phyloP scores from a whole-genome alignment of 64 coral and sea anemone species.

The Porites lutea region DNA sequence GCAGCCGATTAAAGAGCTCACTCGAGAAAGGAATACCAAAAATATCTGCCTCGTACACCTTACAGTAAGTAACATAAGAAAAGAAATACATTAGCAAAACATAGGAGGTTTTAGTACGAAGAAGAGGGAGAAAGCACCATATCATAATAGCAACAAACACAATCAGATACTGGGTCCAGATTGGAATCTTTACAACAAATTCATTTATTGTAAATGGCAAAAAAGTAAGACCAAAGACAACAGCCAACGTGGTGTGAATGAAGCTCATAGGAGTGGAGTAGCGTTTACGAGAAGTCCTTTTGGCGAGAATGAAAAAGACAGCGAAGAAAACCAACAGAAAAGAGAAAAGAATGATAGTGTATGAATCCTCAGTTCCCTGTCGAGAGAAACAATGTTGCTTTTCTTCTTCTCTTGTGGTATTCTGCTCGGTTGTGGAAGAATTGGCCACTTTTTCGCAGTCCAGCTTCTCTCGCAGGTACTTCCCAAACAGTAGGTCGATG shows the following conservation, averaged over 20 bases:
- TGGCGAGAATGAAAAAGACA: not conserved
- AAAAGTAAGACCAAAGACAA: slow-evolving; percentile 18
- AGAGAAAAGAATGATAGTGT: not conserved
- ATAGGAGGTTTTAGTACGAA: slow-evolving; percentile 47
- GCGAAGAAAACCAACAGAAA: not conserved
- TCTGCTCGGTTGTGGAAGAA: too few species aligned
- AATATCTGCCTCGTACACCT: not conserved
- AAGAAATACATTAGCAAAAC: slow-evolving; percentile 51
- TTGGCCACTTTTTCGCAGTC: slow-evolving; percentile 36
- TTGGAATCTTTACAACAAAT: slow-evolving; percentile 43
- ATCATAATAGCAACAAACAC: slow-evolving; percentile 58
- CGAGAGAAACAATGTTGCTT: not conserved
- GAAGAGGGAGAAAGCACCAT: slow-evolving; percentile 66
- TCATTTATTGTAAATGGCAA: slow-evolving; percentile 79
- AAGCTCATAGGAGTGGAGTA: not conserved
- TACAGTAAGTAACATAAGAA: slow-evolving; percentile 6
- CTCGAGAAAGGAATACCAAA: not conserved
- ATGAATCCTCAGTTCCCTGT: not conserved
- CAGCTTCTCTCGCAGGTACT: slow-evolving; percentile 44
- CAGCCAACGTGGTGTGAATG: not conserved
- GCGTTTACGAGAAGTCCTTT: not conserved
- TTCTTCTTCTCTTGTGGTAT: too few species aligned
- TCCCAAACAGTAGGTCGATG: slow-evolving; percentile 68
- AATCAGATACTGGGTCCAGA: slow-evolving; percentile 53
- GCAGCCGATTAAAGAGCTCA: slow-evolving; percentile 24